phyloP scores from a whole-genome alignment of 2,113 vertebrate species.

The Rhizomys pruinosus region DNA sequence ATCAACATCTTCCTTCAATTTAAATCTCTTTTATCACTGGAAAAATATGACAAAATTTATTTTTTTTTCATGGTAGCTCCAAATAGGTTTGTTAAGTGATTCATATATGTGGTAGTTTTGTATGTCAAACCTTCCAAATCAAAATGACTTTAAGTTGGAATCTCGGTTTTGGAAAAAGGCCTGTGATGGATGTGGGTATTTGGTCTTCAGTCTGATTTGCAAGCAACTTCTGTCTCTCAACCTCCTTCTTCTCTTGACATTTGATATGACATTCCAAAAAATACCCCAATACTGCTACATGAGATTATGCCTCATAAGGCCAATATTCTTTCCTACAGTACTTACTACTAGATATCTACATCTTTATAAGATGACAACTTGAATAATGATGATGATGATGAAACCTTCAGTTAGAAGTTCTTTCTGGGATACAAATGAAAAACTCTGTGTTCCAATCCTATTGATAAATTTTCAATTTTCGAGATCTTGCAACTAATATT shows the following conservation, averaged over 20 bases:
- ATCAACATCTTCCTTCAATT: not conserved
- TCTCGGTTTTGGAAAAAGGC: not conserved
- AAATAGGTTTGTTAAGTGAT: not conserved
- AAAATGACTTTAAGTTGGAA: not conserved
- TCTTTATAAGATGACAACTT: not conserved
- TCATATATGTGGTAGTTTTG: not conserved
- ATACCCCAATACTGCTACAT: too few relatives aligned
- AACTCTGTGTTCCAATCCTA: too few relatives aligned
- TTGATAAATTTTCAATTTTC: too few relatives aligned
- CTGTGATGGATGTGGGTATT: not conserved
- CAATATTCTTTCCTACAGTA: not conserved
- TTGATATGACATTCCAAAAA: too few relatives aligned
- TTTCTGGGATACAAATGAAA: too few relatives aligned
- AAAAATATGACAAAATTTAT: conserved; percentile 7
- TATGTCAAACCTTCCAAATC: not conserved
- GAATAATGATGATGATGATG: not conserved
- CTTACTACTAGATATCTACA: not conserved
- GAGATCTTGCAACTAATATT: too few relatives aligned
- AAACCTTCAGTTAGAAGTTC: not conserved
- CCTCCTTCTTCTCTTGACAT: not conserved
- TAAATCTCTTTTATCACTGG: not conserved
- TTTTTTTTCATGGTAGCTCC: not conserved
- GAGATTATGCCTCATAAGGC: too few relatives aligned
- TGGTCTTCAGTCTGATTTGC: not conserved
- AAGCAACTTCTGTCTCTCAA: not conserved